A percentile compares a stretch with the other conserved stretches of the same genome.
Evolutionary conservation across 92 coral and sea anemone genomes (phyloP).

Genomic region (Actinostola sp.): DNA sequence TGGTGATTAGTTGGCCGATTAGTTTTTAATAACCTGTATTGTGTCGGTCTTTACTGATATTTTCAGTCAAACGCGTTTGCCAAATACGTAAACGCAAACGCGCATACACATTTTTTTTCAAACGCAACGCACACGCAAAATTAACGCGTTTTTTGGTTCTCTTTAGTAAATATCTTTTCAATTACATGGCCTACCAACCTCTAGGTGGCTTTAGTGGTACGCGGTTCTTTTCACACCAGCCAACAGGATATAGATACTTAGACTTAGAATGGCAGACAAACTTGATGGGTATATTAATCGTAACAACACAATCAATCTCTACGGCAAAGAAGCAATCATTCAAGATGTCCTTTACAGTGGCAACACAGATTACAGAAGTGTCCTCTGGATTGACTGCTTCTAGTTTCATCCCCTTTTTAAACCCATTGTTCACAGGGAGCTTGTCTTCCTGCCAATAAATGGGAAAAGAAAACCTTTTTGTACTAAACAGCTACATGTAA

Average conservation of each 20-base stretch:
- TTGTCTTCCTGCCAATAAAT: conserved; percentile 32
- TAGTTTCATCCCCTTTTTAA: conserved; percentile 69
- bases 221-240: conserved; percentile 83
- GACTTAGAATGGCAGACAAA: conserved; percentile 72
- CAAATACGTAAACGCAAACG: no score
- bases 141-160: no score
- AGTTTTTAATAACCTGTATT: no score
- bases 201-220: conserved; percentile 69
- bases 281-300: conserved; percentile 21
- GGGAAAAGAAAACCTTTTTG: background rate
- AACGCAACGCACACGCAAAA: no score
- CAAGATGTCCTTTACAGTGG: conserved; percentile 62
- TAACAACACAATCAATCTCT: conserved; percentile 60
- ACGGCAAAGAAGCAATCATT: conserved; percentile 70
- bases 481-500: no score
- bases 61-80: no score
- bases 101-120: no score
- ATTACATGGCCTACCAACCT: conserved; percentile 37
- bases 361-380: conserved; percentile 70
- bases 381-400: conserved; percentile 79
- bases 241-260: conserved; percentile 77
- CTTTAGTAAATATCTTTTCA: no score
- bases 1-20: no score
- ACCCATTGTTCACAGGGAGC: conserved; percentile 45
- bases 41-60: no score